Conservation (phyloP, 1,140 invertebrate species). For the Anagrus nilaparvatae region DNA sequence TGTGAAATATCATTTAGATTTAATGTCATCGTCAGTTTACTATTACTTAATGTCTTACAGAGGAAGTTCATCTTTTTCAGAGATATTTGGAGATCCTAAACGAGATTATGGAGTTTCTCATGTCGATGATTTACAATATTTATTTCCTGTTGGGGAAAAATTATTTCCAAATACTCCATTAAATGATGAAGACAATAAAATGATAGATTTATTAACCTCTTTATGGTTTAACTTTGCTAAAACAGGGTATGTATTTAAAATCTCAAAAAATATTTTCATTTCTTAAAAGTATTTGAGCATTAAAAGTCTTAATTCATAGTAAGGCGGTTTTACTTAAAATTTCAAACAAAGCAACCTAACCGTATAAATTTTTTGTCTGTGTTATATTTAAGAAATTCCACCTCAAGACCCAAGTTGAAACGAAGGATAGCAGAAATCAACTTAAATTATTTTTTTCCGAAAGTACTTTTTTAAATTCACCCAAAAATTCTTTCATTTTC, state of each 20-base stretch:
- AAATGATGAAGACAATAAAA: slow-evolving; percentile 38
- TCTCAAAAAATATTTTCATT: too few species aligned
- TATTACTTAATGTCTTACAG: slow-evolving; percentile 56
- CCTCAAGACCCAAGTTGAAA: too few species aligned
- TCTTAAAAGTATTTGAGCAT: too few species aligned
- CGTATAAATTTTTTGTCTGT: too few species aligned
- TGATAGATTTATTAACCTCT: slow-evolving; percentile 47
- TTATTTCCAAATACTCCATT: slow-evolving; percentile 42
- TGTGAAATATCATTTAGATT: slow-evolving; percentile 40
- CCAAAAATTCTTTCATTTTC: too few species aligned
- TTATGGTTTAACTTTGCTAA: slow-evolving; percentile 63
- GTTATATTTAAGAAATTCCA: too few species aligned
- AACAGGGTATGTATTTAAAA: slow-evolving; percentile 49
- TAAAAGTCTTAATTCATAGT: too few species aligned
- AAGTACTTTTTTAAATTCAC: too few species aligned
- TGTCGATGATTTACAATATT: slow-evolving; percentile 61
- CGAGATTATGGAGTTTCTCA: slow-evolving; percentile 59
- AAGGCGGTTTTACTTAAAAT: too few species aligned
- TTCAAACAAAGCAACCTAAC: too few species aligned
- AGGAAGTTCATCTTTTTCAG: slow-evolving; percentile 56
- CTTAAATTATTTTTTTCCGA: too few species aligned
- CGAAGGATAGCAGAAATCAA: too few species aligned
- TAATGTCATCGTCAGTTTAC: slow-evolving; percentile 43
- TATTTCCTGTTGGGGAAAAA: slow-evolving; percentile 54
- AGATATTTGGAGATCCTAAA: slow-evolving; percentile 51